A percentile compares a stretch with the other conserved stretches of the same genome.
Conservation (phyloP, 2,888 invertebrate genomes). For the Tricholauxania praeusta region DNA sequence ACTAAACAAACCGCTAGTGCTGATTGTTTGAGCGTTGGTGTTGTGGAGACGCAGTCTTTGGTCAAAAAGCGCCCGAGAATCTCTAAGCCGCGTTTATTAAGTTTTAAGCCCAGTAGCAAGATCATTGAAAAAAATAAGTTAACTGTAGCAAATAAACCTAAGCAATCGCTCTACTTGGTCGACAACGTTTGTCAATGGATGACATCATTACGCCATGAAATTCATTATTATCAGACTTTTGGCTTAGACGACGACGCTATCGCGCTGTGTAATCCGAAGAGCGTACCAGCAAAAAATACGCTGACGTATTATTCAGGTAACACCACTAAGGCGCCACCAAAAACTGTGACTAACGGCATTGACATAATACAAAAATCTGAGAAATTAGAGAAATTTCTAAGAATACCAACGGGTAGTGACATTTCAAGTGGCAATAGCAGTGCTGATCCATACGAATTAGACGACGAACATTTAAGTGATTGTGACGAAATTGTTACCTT, state of each 20-base stretch:
- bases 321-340: constrained; percentile 1
- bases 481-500: constrained; percentile 38
- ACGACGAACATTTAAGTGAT: not conserved
- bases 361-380: constrained; percentile 28
- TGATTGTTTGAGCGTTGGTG: constrained; percentile 8
- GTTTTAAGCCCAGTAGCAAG: constrained; percentile 18
- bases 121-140: not conserved
- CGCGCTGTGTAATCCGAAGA: constrained; percentile 60
- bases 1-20: constrained; percentile 40
- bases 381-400: constrained; percentile 14
- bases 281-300: constrained; percentile 59
- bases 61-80: constrained; percentile 46
- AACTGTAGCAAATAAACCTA: not conserved
- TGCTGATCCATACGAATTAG: not conserved
- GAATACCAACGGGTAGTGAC: not conserved
- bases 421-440: constrained; percentile 44
- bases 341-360: constrained; percentile 39
- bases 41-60: not conserved
- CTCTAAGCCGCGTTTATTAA: constrained; percentile 49
- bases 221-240: constrained; percentile 56
- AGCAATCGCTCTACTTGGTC: constrained; percentile 52
- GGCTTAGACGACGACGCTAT: constrained; percentile 49
- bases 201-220: constrained; percentile 61
- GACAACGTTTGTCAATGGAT: constrained; percentile 65
- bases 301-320: constrained; percentile 31